Base-by-base conservation (phyloP, 30 jellyfish, hydroid and myxozoan species). In the Chrysaora quinquecirrha region DNA sequence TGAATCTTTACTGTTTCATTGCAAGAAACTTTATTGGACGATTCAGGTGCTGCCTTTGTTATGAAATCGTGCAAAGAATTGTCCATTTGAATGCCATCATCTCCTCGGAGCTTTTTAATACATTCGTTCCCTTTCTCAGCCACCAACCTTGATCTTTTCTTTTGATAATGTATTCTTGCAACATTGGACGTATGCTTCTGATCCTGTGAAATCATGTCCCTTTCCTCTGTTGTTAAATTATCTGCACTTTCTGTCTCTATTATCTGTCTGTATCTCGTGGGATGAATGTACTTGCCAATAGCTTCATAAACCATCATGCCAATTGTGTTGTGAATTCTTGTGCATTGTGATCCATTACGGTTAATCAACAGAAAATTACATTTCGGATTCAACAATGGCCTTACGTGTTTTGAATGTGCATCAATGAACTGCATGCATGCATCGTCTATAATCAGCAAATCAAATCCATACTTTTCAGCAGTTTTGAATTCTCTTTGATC, bases 241-340 rank as follows among this genome's bases (percentile, higher is more conserved):
- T 27, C 66, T 11, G 72, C 71, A 9, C 71, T 27, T 21, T 9
- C 68, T 66, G 19, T 66, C 22, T 66, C 79, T 14, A 18, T 66
- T 4, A 66, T 31, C 22, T 66, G 79, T 4, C 79, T 9, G 25
- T 66, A 66, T 3, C 79, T 9, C 9, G 79, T 66, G 4, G 79
- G 67, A 29, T 66, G 62, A 6, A 66, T 66, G 19, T 66, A 66
- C 25, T 66, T 66, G 14, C 65, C 67, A 66, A 66, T 66, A 14
- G 79, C 79, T 31, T 23, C 65, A 31, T 10, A 66, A 18, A 66
- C 67, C 7, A 66, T 6, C 9, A 10, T 31, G 70, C 65, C 32
- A 9, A 20, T 25, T 20, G 22, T 20, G 12, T 60, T 21, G 10
- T 9, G 10, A 6, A 60, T 4, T 25, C 33, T 60, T 9, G 72